Evolutionary conservation across 2,888 invertebrate genomes (phyloP).

Genomic region (Tenodera sinensis): DNA sequence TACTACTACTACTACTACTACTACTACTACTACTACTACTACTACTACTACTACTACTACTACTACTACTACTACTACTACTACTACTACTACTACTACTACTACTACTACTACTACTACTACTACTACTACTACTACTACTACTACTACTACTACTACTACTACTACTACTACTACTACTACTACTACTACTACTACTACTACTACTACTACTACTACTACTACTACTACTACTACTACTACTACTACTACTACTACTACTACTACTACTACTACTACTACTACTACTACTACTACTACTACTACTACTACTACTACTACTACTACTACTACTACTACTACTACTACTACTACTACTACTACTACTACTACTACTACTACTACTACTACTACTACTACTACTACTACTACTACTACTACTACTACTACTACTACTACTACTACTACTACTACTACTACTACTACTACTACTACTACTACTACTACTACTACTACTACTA

Average conservation of each 20-base stretch:
- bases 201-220: too few species aligned
- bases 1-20: background rate
- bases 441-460: constrained; percentile 21
- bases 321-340: background rate
- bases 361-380: constrained; percentile 1
- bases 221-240: constrained; percentile 4
- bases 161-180: background rate
- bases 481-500: background rate
- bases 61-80: background rate
- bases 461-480: background rate
- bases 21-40: constrained; percentile 21
- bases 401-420: too few species aligned
- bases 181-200: too few species aligned
- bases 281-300: too few species aligned
- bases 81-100: too few species aligned
- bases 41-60: background rate
- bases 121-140: constrained; percentile 16
- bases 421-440: background rate
- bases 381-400: background rate
- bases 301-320: too few species aligned
- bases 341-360: constrained; percentile 20
- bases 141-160: constrained; percentile 7
- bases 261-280: background rate
- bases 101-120: too few species aligned
- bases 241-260: constrained; percentile 15